Evolutionary conservation across 2,888 invertebrate species (phyloP), one percentile per base, ranked within the genome.

Genomic region (Noctua comes): DNA sequence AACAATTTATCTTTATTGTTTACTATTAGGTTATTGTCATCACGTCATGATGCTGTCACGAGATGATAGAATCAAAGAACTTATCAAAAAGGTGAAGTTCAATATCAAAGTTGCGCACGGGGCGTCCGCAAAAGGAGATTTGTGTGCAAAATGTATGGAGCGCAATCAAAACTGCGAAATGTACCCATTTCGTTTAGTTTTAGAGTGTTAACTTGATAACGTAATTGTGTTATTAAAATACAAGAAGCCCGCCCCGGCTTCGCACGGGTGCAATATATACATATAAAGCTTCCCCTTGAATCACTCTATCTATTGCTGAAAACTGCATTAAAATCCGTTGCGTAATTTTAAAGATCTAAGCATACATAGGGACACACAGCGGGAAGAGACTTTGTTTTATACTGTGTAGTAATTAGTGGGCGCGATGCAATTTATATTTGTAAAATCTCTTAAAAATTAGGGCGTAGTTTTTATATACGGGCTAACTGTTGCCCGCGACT

Each of bases 31-130:
- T 43, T 68, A 54, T 18, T 46, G 36, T 46, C 66, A 68, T 59
- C 43, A 73, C 36, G 36, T 4, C 31, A 74, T 40, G 59, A 83
- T 24, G 31, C 10, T 80, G 76, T 75, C 68, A 48, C 18, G 24
- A 48, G 31, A 68, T 36, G 31, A 75, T 79, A 69, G 54, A 62
- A 24, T n/a, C 64, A 8, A 59, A 74, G 40, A 71, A 71, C 57
- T 59, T 72, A 76, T 51, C 80, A 80, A 84, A 64, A 70, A 83
- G 68, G 81, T 84, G 51, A 77, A 77, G 68, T 84, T 84, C 70
- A 76, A 66, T 73, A 84, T 11, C 66, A 51, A 36, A 57, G 16
- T 62, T 46, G 68, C 64, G 59, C 72, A 65, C 84, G 51, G 40
- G 16, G 43, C 21, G 71, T 10, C 16, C 2, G 21, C 77, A 48